Base-by-base conservation (phyloP, 2,113 vertebrate species). In the Nothobranchius furzeri region DNA sequence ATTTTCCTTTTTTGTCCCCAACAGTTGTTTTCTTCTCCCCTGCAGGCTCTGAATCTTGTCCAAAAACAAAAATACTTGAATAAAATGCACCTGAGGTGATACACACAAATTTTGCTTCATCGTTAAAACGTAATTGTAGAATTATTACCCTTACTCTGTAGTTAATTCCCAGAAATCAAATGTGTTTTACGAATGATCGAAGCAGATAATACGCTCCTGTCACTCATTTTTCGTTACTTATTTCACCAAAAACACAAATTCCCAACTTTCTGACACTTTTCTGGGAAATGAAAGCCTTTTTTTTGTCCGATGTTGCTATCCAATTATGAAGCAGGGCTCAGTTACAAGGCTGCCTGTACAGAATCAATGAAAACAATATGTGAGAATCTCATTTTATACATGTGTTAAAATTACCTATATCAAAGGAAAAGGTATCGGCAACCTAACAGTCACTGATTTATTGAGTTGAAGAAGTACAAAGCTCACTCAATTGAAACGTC, bases 331-430 rank as follows among this genome's bases (percentile, higher is more conserved):
- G 81, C 61, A 71, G 72, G 37, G 76, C 78, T 71, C 67, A 64
- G 86, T 79, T 84, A 87, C 85, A 86, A 86, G 85, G 84, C 69
- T 83, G 77, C 81, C 65, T 75, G 77, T 84, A 84, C 88, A 87
- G 85, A 89, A 92, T 91, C 91, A 87, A 92, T 92, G 78, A 89
- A 90, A 89, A 90, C 87, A 84, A 90, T 91, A 86, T 75, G 76
- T 64, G 78, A 57, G 71, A 72, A 79, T 40, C 79, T 68, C 62
- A 70, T 85, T 90, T 83, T 64, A 57, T 76, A 86, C 75, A 59
- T 6, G 25, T 82, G 79, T 81, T 73, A 45, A 81, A 57, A 55
- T 62, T 66, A 30, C 47, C 69, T 24, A 59, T 60, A 76, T 85
- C 66, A 51, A 70, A 70, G 64, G 60, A 63, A 85, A 72, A 30